Evolutionary conservation across 2,113 vertebrate genomes (phyloP).

Genomic region (Alces alces): DNA sequence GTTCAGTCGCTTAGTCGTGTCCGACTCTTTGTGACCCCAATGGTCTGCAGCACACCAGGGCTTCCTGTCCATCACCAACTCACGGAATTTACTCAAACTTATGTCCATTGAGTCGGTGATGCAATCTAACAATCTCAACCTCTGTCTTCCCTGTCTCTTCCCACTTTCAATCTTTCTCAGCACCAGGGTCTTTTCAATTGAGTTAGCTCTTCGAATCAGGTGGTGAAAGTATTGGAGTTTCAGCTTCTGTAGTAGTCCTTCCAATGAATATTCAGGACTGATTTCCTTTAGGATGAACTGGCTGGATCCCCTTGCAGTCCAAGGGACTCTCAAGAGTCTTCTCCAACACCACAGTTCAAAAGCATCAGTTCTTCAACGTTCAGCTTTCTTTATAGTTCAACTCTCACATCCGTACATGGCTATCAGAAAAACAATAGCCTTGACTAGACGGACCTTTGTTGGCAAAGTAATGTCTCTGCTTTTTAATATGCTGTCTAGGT

Average conservation of each 20-base stretch:
- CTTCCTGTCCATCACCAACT: not conserved
- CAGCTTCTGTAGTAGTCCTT: not conserved
- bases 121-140: not conserved
- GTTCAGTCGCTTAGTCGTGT: not conserved
- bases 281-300: not conserved
- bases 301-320: not conserved
- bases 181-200: not conserved
- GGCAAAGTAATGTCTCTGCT: not conserved
- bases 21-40: not conserved
- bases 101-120: not conserved
- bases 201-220: not conserved
- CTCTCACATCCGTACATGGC: not conserved
- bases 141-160: not conserved
- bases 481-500: not conserved
- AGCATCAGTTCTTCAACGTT: accelerated
- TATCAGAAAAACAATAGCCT: not conserved
- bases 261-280: not conserved
- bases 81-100: not conserved
- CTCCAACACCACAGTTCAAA: not conserved
- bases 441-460: not conserved
- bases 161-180: not conserved
- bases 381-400: not conserved
- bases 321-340: not conserved
- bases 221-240: not conserved
- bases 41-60: accelerated